Percentiles rank a stretch among this genome's conserved stretches.
phyloP scores from a whole-genome alignment of 2,888 invertebrate genomes.

The Biston stratarius region DNA sequence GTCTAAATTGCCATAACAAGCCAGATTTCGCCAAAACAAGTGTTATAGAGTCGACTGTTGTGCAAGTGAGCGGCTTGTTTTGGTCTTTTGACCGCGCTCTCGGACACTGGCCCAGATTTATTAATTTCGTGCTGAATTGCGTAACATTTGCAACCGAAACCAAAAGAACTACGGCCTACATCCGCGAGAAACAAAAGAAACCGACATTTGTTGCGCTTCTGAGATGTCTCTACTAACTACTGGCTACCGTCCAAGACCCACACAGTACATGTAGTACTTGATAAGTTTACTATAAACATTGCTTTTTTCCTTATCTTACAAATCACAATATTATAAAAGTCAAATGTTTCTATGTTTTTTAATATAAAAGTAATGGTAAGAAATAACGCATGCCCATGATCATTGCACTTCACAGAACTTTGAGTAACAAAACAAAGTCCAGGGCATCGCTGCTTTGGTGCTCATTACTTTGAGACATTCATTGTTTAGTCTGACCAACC shows the following conservation, averaged over 20 bases:
- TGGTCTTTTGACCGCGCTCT: conserved; percentile 53
- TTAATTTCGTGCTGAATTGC: conserved; percentile 53
- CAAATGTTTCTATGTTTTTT: no score
- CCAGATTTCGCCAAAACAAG: conserved; percentile 34
- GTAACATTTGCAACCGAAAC: conserved; percentile 48
- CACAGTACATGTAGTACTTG: neutral
- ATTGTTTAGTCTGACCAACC: no score
- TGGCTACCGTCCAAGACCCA: conserved; percentile 24
- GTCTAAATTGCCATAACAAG: conserved; percentile 4
- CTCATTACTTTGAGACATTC: no score
- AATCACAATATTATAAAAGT: no score
- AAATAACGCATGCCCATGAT: no score
- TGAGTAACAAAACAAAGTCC: no score
- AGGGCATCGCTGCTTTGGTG: no score
- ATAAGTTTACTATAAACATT: neutral
- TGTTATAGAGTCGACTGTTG: conserved; percentile 55
- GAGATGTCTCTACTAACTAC: neutral
- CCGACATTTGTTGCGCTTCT: conserved; percentile 34
- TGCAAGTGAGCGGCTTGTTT: conserved; percentile 60
- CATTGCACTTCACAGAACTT: no score
- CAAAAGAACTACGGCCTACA: conserved; percentile 39
- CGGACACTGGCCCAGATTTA: conserved; percentile 57
- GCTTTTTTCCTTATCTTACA: no score
- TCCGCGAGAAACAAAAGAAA: conserved; percentile 43
- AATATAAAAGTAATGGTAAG: no score